Evolutionary conservation across 2,888 invertebrate species (phyloP), one percentile per base, ranked within the genome.

Genomic region (Alloscopus bannaensis): DNA sequence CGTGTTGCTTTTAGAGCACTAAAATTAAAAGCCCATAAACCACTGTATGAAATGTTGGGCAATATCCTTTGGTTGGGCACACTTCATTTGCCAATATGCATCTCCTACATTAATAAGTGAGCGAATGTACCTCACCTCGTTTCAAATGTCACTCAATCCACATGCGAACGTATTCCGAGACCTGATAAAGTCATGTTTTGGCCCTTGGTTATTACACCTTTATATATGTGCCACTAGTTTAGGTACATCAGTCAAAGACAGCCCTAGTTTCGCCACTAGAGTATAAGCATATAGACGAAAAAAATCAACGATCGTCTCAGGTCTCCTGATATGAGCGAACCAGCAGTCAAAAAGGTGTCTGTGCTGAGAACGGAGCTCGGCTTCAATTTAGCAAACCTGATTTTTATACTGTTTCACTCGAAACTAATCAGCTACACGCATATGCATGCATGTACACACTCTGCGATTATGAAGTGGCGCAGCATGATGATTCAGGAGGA

Each of bases 321-420:
- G n/a, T n/a, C n/a, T n/a, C n/a, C n/a, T 36, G 13, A 13, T 6
- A 18, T 31, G 20, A 50, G 31, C 52, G 50, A n/a, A n/a, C n/a
- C n/a, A n/a, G n/a, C n/a, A n/a, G n/a, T n/a, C 36, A 52, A 20
- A 66, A 45, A 50, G 70, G 70, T 70, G 70, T 60, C 60, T 60
- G n/a, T n/a, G 71, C 31, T 24, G 40, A 71, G 40, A 13, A 22
- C 18, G n/a, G 28, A 64, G 47, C 47, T n/a, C 40, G 50, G 45
- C 26, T 72, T 47, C 64, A 72, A 72, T 64, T n/a, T n/a, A 52
- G 65, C 64, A 72, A 72, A 64, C 64, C 64, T 72, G 72, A 72
- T 64, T 42, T 71, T 72, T 72, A 64, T 72, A 55, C 26, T 22
- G 26, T 62, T 29, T 60, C 62, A 20, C 36, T 60, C 60, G 29